Evolutionary conservation across 2,888 invertebrate species (phyloP).

Genomic region (Drosophila fungiperda): DNA sequence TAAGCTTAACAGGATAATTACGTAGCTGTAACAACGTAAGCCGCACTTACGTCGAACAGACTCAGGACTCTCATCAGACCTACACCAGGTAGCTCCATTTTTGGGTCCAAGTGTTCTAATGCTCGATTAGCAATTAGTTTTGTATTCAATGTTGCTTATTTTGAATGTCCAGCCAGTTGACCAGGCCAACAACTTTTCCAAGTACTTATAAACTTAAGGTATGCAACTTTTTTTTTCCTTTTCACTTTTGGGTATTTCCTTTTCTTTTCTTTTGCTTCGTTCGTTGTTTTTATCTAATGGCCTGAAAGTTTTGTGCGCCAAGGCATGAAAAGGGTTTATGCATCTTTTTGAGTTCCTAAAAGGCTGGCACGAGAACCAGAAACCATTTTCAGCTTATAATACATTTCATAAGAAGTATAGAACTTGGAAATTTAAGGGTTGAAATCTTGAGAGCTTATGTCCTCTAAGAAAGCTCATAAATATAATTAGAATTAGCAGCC

Average conservation of each 20-base stretch:
- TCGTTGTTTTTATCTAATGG: constrained; percentile 62
- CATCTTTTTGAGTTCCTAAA: constrained; percentile 26
- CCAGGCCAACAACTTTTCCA: constrained; percentile 50
- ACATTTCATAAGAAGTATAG: constrained; percentile 13
- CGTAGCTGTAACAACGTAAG: constrained; percentile 58
- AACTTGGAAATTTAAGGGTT: not conserved
- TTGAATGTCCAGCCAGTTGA: constrained; percentile 25
- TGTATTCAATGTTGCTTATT: constrained; percentile 59
- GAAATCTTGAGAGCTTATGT: constrained; percentile 35
- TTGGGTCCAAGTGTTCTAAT: constrained; percentile 20
- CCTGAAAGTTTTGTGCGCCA: constrained; percentile 52
- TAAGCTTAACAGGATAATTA: constrained; percentile 71
- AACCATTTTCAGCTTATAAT: constrained; percentile 32
- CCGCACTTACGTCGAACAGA: constrained; percentile 39
- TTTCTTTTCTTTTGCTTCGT: constrained; percentile 8
- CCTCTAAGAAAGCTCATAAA: constrained; percentile 32
- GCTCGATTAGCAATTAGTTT: constrained; percentile 75
- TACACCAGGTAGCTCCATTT: constrained; percentile 5
- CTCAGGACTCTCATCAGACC: constrained; percentile 9
- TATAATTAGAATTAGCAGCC: constrained; percentile 19
- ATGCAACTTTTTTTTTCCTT: constrained; percentile 39
- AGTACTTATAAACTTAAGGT: constrained; percentile 77
- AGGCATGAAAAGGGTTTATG: constrained; percentile 52
- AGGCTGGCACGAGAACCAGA: constrained; percentile 35
- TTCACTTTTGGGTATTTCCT: constrained; percentile 15